Conservation (phyloP, 2,797 vertebrate species). For the Dermochelys coriacea region DNA sequence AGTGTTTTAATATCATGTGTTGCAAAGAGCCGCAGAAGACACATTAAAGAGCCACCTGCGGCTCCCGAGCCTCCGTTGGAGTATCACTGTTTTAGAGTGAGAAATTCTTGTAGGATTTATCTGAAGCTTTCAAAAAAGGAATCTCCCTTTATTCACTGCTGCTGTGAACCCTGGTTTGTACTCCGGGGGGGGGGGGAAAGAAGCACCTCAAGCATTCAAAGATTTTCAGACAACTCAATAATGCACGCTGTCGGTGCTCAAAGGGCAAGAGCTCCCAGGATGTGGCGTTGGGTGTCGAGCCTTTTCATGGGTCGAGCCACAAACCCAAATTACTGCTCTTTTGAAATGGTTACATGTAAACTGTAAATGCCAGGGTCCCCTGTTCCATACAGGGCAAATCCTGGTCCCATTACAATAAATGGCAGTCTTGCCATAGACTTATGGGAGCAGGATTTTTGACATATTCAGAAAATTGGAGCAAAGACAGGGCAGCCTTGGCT, state of each 20-base stretch:
- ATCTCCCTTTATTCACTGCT: neutral
- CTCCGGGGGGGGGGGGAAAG: neutral
- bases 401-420: neutral
- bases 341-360: neutral
- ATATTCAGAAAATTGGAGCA: neutral
- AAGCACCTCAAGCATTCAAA: neutral
- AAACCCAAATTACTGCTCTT: neutral
- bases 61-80: neutral
- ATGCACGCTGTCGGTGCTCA: neutral
- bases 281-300: neutral
- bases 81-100: neutral
- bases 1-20: neutral
- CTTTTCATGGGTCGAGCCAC: neutral
- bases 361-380: neutral
- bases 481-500: neutral
- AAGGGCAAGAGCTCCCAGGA: neutral
- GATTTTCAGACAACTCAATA: neutral
- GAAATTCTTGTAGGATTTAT: neutral
- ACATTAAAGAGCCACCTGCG: neutral
- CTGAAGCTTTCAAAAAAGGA: neutral
- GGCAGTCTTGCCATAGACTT: neutral
- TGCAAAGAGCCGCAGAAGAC: neutral
- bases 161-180: neutral
- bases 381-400: neutral
- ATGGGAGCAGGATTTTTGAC: neutral